Percentiles rank a stretch among this genome's conserved stretches.
Evolutionary conservation across 2,888 invertebrate species (phyloP).

Genomic region (Nasonovia ribisnigri): DNA sequence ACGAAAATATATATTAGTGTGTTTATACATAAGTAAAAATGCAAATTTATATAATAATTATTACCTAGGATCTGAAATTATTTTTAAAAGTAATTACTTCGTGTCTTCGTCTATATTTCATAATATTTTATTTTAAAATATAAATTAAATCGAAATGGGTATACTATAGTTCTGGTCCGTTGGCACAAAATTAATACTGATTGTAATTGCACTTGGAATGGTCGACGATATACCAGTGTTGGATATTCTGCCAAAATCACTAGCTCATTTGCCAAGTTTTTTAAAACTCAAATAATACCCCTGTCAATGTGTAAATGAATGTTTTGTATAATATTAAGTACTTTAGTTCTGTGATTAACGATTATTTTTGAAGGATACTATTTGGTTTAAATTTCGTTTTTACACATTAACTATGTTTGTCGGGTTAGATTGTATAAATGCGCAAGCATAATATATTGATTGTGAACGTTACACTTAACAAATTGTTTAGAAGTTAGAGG

Average conservation of each 20-base stretch:
- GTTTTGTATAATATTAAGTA: slow-evolving; percentile 25
- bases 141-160: slow-evolving; percentile 15
- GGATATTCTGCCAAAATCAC: slow-evolving; percentile 40
- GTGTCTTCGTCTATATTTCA: neutral
- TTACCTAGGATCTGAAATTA: neutral
- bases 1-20: neutral
- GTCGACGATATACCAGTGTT: neutral
- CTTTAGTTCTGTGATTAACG: neutral
- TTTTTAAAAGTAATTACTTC: neutral
- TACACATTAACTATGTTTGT: neutral
- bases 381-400: neutral
- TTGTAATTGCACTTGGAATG: slow-evolving; percentile 18
- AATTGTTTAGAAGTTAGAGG: neutral
- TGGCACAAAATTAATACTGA: slow-evolving; percentile 46
- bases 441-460: neutral
- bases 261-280: slow-evolving; percentile 49
- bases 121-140: neutral
- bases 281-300: slow-evolving; percentile 40
- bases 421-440: neutral
- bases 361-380: neutral
- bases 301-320: slow-evolving; percentile 15
- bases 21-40: neutral
- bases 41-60: neutral
- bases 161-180: neutral
- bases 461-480: neutral